Conservation (phyloP, 2,113 vertebrate species). For the Oenanthe oenanthe region DNA sequence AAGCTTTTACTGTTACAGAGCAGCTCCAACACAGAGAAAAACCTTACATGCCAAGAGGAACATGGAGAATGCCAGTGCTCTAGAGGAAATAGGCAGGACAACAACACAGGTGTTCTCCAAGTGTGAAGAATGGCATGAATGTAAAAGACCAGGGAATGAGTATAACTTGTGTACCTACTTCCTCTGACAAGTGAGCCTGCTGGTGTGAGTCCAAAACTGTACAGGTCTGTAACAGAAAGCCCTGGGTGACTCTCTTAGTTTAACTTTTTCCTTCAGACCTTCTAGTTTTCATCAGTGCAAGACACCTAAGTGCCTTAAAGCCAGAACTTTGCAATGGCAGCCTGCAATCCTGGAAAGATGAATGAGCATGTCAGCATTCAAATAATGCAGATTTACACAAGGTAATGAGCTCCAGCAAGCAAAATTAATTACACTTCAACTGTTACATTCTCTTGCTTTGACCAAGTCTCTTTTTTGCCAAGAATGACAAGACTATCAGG, state of each 20-base stretch:
- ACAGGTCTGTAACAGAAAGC: background rate
- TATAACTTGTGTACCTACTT: background rate
- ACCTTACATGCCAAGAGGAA: rapidly evolving
- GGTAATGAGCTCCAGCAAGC: background rate
- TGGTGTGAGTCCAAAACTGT: background rate
- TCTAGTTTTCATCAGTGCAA: background rate
- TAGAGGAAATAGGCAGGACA: background rate
- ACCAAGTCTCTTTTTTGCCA: background rate
- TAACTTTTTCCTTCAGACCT: background rate
- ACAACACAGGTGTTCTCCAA: background rate
- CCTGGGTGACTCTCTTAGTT: background rate
- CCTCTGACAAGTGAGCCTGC: background rate
- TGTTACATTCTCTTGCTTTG: background rate
- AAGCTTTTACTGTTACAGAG: background rate
- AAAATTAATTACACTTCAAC: background rate
- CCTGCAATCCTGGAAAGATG: background rate
- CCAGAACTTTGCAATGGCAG: background rate
- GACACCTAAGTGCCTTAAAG: background rate
- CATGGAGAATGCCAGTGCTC: background rate
- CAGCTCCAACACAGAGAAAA: background rate
- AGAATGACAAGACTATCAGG: background rate
- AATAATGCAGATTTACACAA: background rate
- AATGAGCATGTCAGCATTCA: background rate
- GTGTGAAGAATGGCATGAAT: background rate
- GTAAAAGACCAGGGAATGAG: background rate